Base-by-base conservation (phyloP, 2,797 vertebrate genomes). In the Pogoniulus pusillus region DNA sequence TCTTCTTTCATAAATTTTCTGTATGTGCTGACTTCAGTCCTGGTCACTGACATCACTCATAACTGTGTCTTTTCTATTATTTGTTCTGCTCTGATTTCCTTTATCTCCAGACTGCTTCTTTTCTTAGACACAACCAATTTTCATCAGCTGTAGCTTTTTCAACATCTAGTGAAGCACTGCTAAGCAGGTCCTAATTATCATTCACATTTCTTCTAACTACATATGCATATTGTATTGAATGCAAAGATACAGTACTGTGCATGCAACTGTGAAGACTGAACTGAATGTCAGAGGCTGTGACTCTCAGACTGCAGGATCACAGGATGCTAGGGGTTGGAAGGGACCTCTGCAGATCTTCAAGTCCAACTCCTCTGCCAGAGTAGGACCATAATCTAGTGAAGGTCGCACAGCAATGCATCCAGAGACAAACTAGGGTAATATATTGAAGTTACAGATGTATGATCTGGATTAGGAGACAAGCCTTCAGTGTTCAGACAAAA, bases 1-100 rank as follows among this genome's bases (percentile, higher is more conserved):
- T 30, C n/a, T 65, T 82, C 60, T 68, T 80, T 64, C 87, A 84
- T 82, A 79, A 76, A 59, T 87, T 90, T 90, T 70, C 32, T 66
- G 76, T 79, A 41, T 71, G 43, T 51, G 2, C 41, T 85, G 68
- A 4, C 54, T 87, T 87, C 64, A 87, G 29, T 64, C 45, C 12
- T 91, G 19, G 76, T 81, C 64, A 72, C 11, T 82, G 39, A n/a
- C 74, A 73, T 39, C 16, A 73, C 35, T 66, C 64, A 82, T 68
- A 86, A 88, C 43, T 76, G 65, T 19, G 9, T 86, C n/a, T 49
- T 75, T 81, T 72, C 72, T 75, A 51, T 75, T 65, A 43, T 73
- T 88, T 93, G 65, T 86, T 86, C 80, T 84, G 24, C 16, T 47
- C n/a, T 66, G 26, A 18, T 57, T 84, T 89, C 16, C 81, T 2